Base-by-base conservation (phyloP, 1,140 invertebrate species). In the Phymorhynchus buccinoides region DNA sequence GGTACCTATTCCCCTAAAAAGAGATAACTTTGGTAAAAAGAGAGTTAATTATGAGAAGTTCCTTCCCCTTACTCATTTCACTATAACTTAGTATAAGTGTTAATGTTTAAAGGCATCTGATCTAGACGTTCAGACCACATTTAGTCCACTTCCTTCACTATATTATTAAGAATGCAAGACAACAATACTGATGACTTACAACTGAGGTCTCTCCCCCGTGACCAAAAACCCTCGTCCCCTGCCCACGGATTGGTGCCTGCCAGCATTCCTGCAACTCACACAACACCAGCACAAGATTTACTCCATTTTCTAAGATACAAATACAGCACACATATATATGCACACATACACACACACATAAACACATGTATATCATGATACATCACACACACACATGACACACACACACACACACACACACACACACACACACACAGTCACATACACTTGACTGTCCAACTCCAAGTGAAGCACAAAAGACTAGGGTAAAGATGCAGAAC, bases 191-290 rank as follows among this genome's bases (percentile, higher is more conserved):
- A 32, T 41, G 78, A 95, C 91, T 39, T 94, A 91, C 89, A 94
- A 95, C n/a, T 89, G 89, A 12, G 94, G 93, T 83, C 91, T 90
- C 82, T 92, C 88, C 22, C 93, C 93, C 62, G 89, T 94, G 44
- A 96, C 91, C 1, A 96, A 95, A 75, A 94, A 95, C 68, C 42
- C 44, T 48, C 52, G 77, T 81, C 85, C 80, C 52, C 27, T 52
- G 4, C 37, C 35, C 78, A 12, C 80, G 39, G 48, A 12, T n/a
- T 79, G 48, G 75, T 77, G 44, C 80, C 16, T 71, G 81, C 52
- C 22, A 3, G 22, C 27, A 30, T 30, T 52, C 35, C 48, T 80
- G 48, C 30, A 80, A 66, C 4, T 27, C 27, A 79, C 27, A 79
- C 14, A 37, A 16, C 41, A 79, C 39, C 1, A 6, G n/a, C 14